Evolutionary conservation across 2,113 vertebrate genomes (phyloP).

Genomic region (Raja brachyura): DNA sequence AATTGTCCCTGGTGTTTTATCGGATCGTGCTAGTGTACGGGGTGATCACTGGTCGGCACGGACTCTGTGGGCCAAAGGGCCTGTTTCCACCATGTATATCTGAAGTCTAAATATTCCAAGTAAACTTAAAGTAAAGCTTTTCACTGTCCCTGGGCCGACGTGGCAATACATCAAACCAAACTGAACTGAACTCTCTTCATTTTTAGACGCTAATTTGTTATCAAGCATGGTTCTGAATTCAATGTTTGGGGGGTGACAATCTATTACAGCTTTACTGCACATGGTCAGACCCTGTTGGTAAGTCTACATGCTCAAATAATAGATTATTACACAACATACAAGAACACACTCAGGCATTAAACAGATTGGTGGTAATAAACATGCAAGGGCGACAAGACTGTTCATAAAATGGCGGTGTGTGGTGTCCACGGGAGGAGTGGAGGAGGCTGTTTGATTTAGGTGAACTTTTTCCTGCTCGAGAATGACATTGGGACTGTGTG

Average conservation of each 20-base stretch:
- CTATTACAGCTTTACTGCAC: neutral
- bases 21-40: too few species aligned
- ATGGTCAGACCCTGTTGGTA: slow-evolving; percentile 16
- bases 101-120: neutral
- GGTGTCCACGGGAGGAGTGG: too few species aligned
- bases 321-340: neutral
- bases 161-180: too few species aligned
- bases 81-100: too few species aligned
- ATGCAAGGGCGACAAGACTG: neutral
- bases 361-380: neutral
- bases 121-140: neutral
- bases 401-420: neutral
- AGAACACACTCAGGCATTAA: slow-evolving; percentile 25
- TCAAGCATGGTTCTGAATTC: neutral
- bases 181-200: neutral
- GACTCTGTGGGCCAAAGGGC: too few species aligned
- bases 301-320: slow-evolving; percentile 16
- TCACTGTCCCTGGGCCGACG: too few species aligned
- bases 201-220: neutral
- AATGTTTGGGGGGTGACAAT: neutral
- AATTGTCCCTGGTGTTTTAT: too few species aligned
- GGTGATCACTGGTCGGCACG: too few species aligned
- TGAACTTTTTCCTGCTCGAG: neutral
- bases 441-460: neutral
- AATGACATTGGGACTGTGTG: neutral